Evolutionary conservation across 30 jellyfish, hydroid and myxozoan species (phyloP).

Genomic region (Catostylus mosaicus): DNA sequence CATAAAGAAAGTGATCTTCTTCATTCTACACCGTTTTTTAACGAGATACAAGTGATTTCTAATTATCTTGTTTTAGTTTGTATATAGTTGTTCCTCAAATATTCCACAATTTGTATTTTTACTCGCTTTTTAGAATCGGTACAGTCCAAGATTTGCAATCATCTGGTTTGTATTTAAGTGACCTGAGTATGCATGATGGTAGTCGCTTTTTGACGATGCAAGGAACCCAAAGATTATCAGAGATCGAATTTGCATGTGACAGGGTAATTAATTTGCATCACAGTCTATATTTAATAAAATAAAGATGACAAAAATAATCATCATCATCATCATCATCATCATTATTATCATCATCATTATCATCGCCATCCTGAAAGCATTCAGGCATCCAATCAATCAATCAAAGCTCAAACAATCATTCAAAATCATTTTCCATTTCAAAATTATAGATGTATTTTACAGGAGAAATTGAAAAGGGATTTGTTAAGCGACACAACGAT

Average conservation of each 20-base stretch:
- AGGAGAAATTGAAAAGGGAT: conserved; percentile 60
- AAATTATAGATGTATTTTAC: not conserved
- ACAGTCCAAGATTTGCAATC: conserved; percentile 46
- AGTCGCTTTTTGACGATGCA: conserved; percentile 49
- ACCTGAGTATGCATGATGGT: conserved; percentile 67
- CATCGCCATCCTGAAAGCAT: too few relatives aligned
- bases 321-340: not conserved
- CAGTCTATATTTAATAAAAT: too few relatives aligned
- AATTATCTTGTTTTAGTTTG: too few relatives aligned
- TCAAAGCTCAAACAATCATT: too few relatives aligned
- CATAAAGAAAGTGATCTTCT: too few relatives aligned
- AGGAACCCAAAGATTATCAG: conserved; percentile 68
- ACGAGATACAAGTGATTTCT: too few relatives aligned
- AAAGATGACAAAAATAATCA: not conserved
- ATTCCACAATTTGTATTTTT: too few relatives aligned
- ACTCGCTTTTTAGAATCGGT: conserved; percentile 55
- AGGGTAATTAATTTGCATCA: conserved; percentile 11
- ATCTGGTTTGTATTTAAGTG: conserved; percentile 63
- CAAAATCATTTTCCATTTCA: too few relatives aligned
- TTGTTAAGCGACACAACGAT: conserved; percentile 41
- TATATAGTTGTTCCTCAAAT: too few relatives aligned
- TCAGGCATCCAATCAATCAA: too few relatives aligned
- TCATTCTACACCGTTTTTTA: too few relatives aligned
- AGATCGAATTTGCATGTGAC: conserved; percentile 65
- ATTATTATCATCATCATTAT: not conserved